Percentiles rank a stretch among this genome's conserved stretches.
Conservation (phyloP, 2,113 vertebrate species). For the Castor canadensis region DNA sequence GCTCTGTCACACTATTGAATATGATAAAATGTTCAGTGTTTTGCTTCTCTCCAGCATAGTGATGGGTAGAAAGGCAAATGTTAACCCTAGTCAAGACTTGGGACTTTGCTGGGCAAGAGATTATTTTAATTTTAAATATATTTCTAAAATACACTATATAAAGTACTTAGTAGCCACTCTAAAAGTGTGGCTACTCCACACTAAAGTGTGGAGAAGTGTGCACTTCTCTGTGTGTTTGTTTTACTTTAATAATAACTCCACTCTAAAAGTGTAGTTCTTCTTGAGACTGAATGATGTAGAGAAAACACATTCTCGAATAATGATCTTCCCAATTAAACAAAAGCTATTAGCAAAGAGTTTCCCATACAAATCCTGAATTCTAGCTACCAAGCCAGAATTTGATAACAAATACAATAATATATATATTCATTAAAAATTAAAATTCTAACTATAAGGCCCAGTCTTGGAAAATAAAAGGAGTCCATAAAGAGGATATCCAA, state of each 20-base stretch:
- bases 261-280: neutral
- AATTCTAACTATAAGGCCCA: neutral
- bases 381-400: neutral
- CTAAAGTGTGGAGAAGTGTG: no score
- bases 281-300: neutral
- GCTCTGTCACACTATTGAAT: fast-evolving
- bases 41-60: neutral
- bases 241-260: no score
- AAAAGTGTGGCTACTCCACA: neutral
- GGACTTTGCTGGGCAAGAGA: neutral
- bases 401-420: neutral
- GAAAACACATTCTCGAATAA: neutral
- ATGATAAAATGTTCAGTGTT: neutral
- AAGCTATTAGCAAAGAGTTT: neutral
- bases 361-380: neutral
- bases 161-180: neutral
- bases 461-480: neutral
- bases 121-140: neutral
- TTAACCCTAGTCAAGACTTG: no score
- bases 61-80: neutral
- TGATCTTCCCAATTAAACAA: neutral
- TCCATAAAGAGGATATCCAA: neutral
- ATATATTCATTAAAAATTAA: neutral
- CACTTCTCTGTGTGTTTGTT: no score
- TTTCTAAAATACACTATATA: neutral